phyloP scores from a whole-genome alignment of 1,140 invertebrate species.

The roundworm (Caenorhabditis elegans) region WBcel235 BX284602.5:3670501-3671000 shows the following conservation, averaged over 20 bases:
- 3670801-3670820: background rate
- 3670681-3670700: background rate
- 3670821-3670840: background rate
- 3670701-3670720: background rate
- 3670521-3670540: too few relatives aligned
- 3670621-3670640: constrained; percentile 6
- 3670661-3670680: background rate
- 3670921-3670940: too few relatives aligned
- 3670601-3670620: background rate
- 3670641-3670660: background rate
- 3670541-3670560: background rate
- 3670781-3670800: background rate
- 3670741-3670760: too few relatives aligned
- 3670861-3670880: background rate
- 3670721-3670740: background rate
- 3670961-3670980: too few relatives aligned
- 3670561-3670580: constrained; percentile 1
- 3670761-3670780: too few relatives aligned
- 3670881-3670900: background rate
- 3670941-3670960: too few relatives aligned
- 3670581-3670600: background rate
- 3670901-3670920: too few relatives aligned
- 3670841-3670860: background rate
- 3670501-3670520: background rate
- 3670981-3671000: too few relatives aligned